Evolutionary conservation across 2,113 vertebrate species (phyloP).

Genomic region (Aplodontia rufa): DNA sequence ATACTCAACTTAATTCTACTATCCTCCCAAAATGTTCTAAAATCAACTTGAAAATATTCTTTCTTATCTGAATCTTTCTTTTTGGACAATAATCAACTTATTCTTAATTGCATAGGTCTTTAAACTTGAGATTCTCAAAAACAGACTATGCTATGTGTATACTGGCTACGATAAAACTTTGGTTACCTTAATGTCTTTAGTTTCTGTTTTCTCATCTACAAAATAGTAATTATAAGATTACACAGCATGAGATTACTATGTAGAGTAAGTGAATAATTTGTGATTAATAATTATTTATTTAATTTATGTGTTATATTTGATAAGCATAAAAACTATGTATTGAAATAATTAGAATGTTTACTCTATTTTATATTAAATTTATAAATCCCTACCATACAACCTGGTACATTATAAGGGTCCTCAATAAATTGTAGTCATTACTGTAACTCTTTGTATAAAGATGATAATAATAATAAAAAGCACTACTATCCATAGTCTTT

Average conservation of each 20-base stretch:
- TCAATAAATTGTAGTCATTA: background rate
- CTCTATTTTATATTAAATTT: background rate
- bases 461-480: too few species aligned
- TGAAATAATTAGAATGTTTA: background rate
- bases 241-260: background rate
- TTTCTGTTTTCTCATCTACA: background rate
- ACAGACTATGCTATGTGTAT: background rate
- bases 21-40: background rate
- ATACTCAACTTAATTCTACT: background rate
- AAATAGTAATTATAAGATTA: background rate
- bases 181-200: background rate
- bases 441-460: background rate
- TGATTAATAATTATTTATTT: background rate
- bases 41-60: slow-evolving; percentile 39
- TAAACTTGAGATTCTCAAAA: background rate
- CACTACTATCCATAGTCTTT: background rate
- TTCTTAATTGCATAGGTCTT: background rate
- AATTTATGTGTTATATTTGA: background rate
- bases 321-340: background rate
- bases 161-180: background rate
- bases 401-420: background rate
- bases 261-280: background rate
- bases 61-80: background rate
- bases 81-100: background rate
- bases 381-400: background rate